These are phyloP conservation scores for Drosophila neonasuta DNA, from an alignment of 2,888 invertebrate species.

Conservation along the genomic window DNA sequence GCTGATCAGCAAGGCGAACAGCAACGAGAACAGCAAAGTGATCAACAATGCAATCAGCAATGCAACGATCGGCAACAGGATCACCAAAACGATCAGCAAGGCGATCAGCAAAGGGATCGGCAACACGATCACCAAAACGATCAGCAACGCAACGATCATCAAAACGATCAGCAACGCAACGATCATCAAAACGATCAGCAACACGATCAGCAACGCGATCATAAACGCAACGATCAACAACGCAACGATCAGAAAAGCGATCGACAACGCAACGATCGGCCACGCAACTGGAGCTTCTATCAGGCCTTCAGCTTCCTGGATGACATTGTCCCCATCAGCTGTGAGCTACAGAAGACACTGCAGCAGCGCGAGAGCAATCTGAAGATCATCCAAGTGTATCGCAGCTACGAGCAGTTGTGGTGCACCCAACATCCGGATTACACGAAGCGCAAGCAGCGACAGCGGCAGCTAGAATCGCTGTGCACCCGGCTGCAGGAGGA, in stretches of 20 bases:
- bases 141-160: constrained; percentile 12
- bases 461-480: constrained; percentile 65
- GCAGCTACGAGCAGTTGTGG: constrained; percentile 73
- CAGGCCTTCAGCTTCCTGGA: constrained; percentile 72
- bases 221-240: constrained; percentile 11
- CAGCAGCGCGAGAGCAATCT: constrained; percentile 67
- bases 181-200: no score
- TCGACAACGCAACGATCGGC: neutral
- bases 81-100: no score
- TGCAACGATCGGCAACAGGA: no score
- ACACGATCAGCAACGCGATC: neutral
- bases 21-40: no score
- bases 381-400: constrained; percentile 73
- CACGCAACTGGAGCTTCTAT: constrained; percentile 69
- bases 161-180: no score
- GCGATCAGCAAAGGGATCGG: no score
- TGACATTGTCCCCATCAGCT: constrained; percentile 63
- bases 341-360: constrained; percentile 63
- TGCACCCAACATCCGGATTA: constrained; percentile 72
- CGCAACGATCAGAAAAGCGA: no score
- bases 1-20: no score
- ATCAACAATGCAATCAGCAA: no score
- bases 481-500: constrained; percentile 71
- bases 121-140: neutral
- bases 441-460: constrained; percentile 69